Percentiles rank a stretch among this genome's conserved stretches.
Conservation (phyloP, 2,113 vertebrate species). For the Esox niger region DNA sequence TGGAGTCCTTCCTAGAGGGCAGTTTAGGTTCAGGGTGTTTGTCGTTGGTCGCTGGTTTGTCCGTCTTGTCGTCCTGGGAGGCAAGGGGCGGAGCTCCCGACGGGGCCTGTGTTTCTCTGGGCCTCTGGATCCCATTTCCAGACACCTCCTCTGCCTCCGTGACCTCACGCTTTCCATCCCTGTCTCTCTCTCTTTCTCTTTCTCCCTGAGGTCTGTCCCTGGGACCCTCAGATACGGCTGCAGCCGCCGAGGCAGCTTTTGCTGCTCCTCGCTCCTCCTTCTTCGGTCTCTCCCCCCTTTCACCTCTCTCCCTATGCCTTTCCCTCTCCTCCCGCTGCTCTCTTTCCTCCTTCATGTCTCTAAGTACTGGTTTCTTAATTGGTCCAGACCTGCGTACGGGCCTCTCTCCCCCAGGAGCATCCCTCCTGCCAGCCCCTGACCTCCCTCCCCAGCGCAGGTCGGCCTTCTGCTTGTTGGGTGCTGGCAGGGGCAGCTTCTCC, state of each 20-base stretch:
- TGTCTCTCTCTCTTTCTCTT: slow-evolving; percentile 45
- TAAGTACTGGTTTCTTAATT: slow-evolving; percentile 94
- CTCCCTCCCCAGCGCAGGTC: slow-evolving; percentile 94
- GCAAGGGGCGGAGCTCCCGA: slow-evolving; percentile 51
- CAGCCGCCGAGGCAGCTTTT: slow-evolving; percentile 57
- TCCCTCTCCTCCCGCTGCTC: slow-evolving; percentile 92
- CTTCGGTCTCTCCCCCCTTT: slow-evolving; percentile 75
- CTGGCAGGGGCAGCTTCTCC: slow-evolving; percentile 79
- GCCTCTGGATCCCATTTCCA: slow-evolving; percentile 27
- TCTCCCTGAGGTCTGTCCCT: slow-evolving; percentile 51
- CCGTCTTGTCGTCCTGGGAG: slow-evolving; percentile 50
- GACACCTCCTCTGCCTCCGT: slow-evolving; percentile 49
- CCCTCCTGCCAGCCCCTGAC: slow-evolving; percentile 80
- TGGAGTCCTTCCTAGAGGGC: slow-evolving; percentile 77
- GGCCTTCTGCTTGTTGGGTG: slow-evolving; percentile 82
- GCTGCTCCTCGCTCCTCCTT: slow-evolving; percentile 64
- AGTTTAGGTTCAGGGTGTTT: slow-evolving; percentile 80
- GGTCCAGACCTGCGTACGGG: slow-evolving; percentile 91
- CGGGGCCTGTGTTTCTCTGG: slow-evolving; percentile 60
- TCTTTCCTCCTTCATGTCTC: slow-evolving; percentile 97
- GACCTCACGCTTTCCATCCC: slow-evolving; percentile 55
- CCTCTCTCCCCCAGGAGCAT: slow-evolving; percentile 81
- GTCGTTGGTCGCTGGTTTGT: slow-evolving; percentile 75
- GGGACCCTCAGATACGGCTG: slow-evolving; percentile 69
- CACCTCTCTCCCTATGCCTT: slow-evolving; percentile 78